Conservation (phyloP, 2,113 vertebrate genomes). For the Cavia porcellus region DNA sequence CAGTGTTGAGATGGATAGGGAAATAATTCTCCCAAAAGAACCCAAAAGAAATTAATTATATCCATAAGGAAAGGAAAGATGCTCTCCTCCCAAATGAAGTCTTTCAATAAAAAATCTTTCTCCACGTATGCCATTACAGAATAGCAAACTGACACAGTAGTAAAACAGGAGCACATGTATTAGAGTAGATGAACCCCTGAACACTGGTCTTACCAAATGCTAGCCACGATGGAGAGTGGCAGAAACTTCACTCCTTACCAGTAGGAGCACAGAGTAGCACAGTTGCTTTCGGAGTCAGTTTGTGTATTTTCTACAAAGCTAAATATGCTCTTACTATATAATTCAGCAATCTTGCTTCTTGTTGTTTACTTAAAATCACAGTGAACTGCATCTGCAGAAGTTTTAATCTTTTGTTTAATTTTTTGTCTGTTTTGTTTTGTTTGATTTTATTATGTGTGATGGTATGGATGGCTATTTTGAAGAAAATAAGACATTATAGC, state of each 20-base stretch:
- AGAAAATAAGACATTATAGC: too few relatives aligned
- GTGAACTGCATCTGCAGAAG: not conserved
- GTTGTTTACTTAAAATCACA: not conserved
- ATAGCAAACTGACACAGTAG: not conserved
- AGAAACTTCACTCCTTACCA: too few relatives aligned
- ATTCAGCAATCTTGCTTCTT: not conserved
- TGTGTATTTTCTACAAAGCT: not conserved
- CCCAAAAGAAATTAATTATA: not conserved
- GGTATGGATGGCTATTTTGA: too few relatives aligned
- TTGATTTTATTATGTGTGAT: too few relatives aligned
- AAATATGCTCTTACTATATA: not conserved
- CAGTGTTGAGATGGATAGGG: not conserved
- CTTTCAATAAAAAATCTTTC: not conserved
- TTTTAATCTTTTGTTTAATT: too few relatives aligned
- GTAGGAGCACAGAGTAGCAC: not conserved
- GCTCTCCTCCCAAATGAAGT: not conserved
- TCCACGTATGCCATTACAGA: not conserved
- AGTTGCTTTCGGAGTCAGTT: not conserved
- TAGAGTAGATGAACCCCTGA: not conserved
- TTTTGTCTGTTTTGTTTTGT: too few relatives aligned
- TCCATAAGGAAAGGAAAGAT: slow-evolving; percentile 9
- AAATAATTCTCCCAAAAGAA: slow-evolving; percentile 31
- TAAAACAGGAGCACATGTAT: not conserved
- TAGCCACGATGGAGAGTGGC: not conserved
- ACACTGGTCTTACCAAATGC: not conserved